Percentiles rank a stretch among this genome's conserved stretches.
Conservation (phyloP, 2,888 invertebrate species). For the Aleiodes leptofemur region DNA sequence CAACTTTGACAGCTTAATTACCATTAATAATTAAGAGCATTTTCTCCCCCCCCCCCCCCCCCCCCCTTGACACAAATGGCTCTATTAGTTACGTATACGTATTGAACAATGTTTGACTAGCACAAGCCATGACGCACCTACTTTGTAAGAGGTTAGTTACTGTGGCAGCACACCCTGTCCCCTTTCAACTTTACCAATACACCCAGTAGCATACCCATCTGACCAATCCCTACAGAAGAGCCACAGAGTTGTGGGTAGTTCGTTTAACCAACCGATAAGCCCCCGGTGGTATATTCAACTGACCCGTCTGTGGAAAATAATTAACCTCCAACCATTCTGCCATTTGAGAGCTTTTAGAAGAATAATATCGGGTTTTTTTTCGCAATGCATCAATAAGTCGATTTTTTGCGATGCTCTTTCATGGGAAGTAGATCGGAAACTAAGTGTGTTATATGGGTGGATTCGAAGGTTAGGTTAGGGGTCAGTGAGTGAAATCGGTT, state of each 20-base stretch:
- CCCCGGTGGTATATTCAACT: conserved; percentile 46
- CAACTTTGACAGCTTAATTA: too few species aligned
- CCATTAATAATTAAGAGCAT: too few species aligned
- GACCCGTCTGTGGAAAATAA: conserved; percentile 46
- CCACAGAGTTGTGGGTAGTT: conserved; percentile 62
- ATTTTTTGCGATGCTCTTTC: neutral
- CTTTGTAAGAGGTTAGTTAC: conserved; percentile 19
- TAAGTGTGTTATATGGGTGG: too few species aligned
- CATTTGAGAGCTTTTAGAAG: conserved; percentile 17
- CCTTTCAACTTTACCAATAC: too few species aligned
- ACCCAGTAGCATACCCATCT: conserved; percentile 32
- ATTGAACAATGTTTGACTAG: conserved; percentile 64
- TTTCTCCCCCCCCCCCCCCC: too few species aligned
- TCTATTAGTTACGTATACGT: conserved; percentile 61
- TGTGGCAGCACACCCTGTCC: conserved; percentile 28
- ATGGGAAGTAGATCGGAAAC: too few species aligned
- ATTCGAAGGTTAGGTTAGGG: too few species aligned
- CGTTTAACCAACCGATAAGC: conserved; percentile 62
- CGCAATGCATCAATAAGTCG: neutral
- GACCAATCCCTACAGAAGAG: conserved; percentile 53
- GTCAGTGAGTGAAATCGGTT: too few species aligned
- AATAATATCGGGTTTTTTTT: neutral
- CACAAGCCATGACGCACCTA: conserved; percentile 50
- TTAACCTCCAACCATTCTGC: conserved; percentile 38
- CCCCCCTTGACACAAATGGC: conserved; percentile 51